phyloP scores from a whole-genome alignment of 1,140 invertebrate genomes.

The Amphibalanus amphitrite region DNA sequence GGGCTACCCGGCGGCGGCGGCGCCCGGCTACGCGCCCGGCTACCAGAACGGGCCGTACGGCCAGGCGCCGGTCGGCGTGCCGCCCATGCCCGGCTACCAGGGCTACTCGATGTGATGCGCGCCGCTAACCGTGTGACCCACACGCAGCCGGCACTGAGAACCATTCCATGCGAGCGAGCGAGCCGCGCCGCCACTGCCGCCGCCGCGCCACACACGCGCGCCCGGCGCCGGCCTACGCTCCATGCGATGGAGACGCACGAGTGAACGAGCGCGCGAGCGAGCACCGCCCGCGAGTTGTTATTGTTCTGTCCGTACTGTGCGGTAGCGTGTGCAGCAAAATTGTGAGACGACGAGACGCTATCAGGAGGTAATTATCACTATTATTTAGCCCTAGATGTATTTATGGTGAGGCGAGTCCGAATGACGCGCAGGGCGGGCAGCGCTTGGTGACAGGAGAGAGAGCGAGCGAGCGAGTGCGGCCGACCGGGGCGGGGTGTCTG shows the following conservation, averaged over 20 bases:
- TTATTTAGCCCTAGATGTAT: slow-evolving; percentile 1
- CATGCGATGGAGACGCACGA: neutral
- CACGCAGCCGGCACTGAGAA: neutral
- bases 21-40: slow-evolving; percentile 34
- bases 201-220: no score
- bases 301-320: neutral
- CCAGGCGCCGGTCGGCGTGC: slow-evolving; percentile 27
- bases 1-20: slow-evolving; percentile 51
- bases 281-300: neutral
- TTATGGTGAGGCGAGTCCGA: neutral
- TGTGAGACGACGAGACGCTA: neutral
- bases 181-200: neutral
- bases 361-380: slow-evolving; percentile 1
- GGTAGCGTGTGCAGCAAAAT: neutral
- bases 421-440: neutral
- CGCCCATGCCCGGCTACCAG: slow-evolving; percentile 43
- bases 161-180: neutral
- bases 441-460: no score
- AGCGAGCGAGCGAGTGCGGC: no score
- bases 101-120: slow-evolving; percentile 45
- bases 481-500: no score
- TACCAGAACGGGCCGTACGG: slow-evolving; percentile 2
- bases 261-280: no score
- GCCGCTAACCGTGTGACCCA: neutral
- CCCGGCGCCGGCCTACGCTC: neutral